Evolutionary conservation across 1,140 invertebrate genomes (phyloP), one percentile per base, ranked within the genome.

Genomic region (Brachionus calyciflorus): DNA sequence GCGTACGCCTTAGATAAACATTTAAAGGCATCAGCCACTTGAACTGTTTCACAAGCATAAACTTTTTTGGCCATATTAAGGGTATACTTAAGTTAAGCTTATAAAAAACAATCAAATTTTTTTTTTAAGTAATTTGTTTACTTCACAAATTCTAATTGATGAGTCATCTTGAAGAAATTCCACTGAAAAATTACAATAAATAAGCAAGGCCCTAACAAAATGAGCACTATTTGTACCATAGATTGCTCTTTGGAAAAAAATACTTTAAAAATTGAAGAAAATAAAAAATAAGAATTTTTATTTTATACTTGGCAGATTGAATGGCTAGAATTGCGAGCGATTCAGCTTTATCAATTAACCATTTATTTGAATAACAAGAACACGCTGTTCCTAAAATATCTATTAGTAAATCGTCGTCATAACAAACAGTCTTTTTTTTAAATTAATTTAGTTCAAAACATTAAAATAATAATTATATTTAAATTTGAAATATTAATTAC

Each of bases 11-110:
- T 73, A 19, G 69, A 49, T 30, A 49, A 51, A 28, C 30, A 49
- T 41, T 73, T 73, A 28, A 37, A 73, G 3, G 69, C 69, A 55
- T 73, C 51, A 40, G 69, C 69, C 24, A 73, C 46, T 40, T 14
- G 46, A 1, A 73, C 51, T 6, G 24, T 28, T 24, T 73, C 69
- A 21, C 51, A 55, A 7, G 28, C 46, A 41, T 37, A 73, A n/a
- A 73, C 46, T 41, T 73, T 73, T n/a, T 73, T 55, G 10, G 69
- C 69, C 69, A 73, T 55, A 21, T 55, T 73, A 17, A 73, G 24
- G 9, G 69, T 53, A 17, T 33, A 55, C 69, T 73, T 49, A 12
- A 28, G 5, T 19, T 48, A 51, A 19, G 24, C n/a, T n/a, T n/a
- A n/a, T n/a, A n/a, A n/a, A n/a, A n/a, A n/a, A n/a, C n/a, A n/a